Percentiles rank a stretch among this genome's conserved stretches.
Evolutionary conservation across 1,140 invertebrate species (phyloP).

Genomic region (Anagrus nilaparvatae): DNA sequence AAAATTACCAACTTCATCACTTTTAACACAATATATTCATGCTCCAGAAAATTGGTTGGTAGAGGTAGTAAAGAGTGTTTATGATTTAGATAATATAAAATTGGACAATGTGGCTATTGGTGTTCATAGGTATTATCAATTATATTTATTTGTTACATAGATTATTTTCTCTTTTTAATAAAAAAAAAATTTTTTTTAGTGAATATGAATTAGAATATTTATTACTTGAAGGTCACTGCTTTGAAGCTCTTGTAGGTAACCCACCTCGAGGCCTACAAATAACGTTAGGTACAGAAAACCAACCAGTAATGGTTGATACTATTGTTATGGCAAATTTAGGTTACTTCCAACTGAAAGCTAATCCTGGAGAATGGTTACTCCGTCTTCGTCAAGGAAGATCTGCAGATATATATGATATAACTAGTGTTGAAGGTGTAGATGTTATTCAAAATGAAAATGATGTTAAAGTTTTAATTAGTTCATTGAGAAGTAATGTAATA

Average conservation of each 20-base stretch:
- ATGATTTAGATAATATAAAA: slow-evolving; percentile 98
- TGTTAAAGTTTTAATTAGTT: slow-evolving; percentile 79
- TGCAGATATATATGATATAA: slow-evolving; percentile 85
- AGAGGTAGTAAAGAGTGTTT: slow-evolving; percentile 84
- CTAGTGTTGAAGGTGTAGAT: slow-evolving; percentile 46
- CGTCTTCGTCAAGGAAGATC: slow-evolving; percentile 82
- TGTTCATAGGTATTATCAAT: slow-evolving; percentile 48
- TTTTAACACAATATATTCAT: slow-evolving; percentile 91
- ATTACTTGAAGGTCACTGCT: slow-evolving; percentile 84
- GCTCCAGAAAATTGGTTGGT: slow-evolving; percentile 99
- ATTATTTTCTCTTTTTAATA: slow-evolving; percentile 9
- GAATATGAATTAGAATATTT: slow-evolving; percentile 70
- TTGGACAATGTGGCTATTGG: slow-evolving; percentile 75
- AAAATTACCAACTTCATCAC: slow-evolving; percentile 78
- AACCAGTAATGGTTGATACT: slow-evolving; percentile 80
- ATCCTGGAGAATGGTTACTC: slow-evolving; percentile 91
- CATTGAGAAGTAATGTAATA: slow-evolving; percentile 81
- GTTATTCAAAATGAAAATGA: slow-evolving; percentile 51
- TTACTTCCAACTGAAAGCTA: slow-evolving; percentile 96
- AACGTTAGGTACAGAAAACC: slow-evolving; percentile 74
- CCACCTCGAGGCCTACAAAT: slow-evolving; percentile 95
- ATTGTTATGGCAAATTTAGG: slow-evolving; percentile 99
- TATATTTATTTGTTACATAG: neutral
- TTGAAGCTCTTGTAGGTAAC: slow-evolving; percentile 82
- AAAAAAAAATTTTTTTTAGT: slow-evolving; percentile 37